A percentile compares a stretch with the other conserved stretches of the same genome.
phyloP scores from a whole-genome alignment of 2,888 invertebrate species.

The Ennomos quercinarius region DNA sequence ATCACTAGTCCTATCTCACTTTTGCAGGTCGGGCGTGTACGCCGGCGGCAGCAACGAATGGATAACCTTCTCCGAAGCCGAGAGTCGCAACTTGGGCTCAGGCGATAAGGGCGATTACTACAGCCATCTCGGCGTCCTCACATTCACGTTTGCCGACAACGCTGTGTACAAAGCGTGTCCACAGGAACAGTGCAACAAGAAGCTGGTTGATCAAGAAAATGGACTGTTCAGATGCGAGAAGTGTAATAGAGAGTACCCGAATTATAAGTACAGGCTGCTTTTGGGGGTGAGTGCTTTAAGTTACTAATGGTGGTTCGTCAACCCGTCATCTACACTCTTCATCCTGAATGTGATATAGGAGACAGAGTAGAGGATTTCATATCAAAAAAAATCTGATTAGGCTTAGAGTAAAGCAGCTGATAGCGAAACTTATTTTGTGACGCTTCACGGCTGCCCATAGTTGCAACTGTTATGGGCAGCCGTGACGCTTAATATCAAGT shows the following conservation, averaged over 20 bases:
- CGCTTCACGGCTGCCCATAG: too few species aligned
- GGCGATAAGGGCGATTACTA: conserved; percentile 94
- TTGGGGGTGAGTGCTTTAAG: conserved; percentile 87
- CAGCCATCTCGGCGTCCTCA: conserved; percentile 91
- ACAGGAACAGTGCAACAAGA: conserved; percentile 96
- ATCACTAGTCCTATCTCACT: conserved; percentile 14
- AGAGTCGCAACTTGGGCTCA: conserved; percentile 88
- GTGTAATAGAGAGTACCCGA: conserved; percentile 93
- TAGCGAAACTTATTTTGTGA: too few species aligned
- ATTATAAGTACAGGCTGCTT: conserved; percentile 94
- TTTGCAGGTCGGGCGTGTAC: conserved; percentile 71
- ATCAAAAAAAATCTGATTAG: too few species aligned
- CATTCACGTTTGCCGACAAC: conserved; percentile 92
- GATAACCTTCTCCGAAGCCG: conserved; percentile 91
- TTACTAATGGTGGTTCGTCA: conserved; percentile 2
- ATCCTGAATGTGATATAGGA: too few species aligned
- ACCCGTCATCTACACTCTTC: too few species aligned
- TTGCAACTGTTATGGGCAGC: too few species aligned
- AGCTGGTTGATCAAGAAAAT: conserved; percentile 94
- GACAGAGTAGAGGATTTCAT: too few species aligned
- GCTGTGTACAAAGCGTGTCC: conserved; percentile 97
- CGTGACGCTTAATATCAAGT: too few species aligned
- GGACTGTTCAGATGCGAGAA: conserved; percentile 97
- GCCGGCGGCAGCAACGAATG: conserved; percentile 86
- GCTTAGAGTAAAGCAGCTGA: too few species aligned